These are phyloP conservation scores for Tauraco hartlaubi DNA, from an alignment of 2,797 vertebrate species.

Conservation along the genomic window DNA sequence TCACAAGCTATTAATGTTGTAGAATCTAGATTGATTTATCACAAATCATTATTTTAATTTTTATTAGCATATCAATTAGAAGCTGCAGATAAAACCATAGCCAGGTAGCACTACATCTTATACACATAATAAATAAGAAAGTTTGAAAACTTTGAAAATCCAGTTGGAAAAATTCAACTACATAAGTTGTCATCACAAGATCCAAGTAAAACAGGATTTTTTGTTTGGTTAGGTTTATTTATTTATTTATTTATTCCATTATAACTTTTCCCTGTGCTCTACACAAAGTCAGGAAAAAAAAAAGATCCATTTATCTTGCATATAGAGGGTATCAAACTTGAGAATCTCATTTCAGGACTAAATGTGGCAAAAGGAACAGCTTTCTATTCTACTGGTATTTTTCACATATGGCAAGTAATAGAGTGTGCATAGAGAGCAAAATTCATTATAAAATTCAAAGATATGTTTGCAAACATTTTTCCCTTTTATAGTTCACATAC, in stretches of 20 bases:
- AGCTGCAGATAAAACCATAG: not conserved
- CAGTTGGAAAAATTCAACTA: not conserved
- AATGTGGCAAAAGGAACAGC: not conserved
- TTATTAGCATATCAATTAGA: not conserved
- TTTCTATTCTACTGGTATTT: not conserved
- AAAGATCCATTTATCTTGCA: not conserved
- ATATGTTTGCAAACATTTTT: conserved; percentile 18
- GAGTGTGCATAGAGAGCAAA: not conserved
- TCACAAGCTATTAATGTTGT: not conserved
- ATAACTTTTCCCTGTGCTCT: not conserved
- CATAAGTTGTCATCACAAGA: not conserved
- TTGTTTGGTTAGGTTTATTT: too few species aligned
- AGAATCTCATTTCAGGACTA: not conserved
- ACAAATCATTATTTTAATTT: not conserved
- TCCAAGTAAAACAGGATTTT: not conserved
- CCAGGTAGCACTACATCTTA: not conserved
- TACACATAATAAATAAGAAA: not conserved
- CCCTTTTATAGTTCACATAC: not conserved
- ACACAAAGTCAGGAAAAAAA: not conserved
- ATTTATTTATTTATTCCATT: not conserved
- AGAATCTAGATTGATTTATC: not conserved
- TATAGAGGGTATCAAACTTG: not conserved
- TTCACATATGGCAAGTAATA: not conserved
- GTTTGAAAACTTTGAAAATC: not conserved
- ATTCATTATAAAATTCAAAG: not conserved